Percentiles rank a stretch among this genome's conserved stretches.
Conservation (phyloP, 2,797 vertebrate genomes). For the Gephyroberyx darwinii region DNA sequence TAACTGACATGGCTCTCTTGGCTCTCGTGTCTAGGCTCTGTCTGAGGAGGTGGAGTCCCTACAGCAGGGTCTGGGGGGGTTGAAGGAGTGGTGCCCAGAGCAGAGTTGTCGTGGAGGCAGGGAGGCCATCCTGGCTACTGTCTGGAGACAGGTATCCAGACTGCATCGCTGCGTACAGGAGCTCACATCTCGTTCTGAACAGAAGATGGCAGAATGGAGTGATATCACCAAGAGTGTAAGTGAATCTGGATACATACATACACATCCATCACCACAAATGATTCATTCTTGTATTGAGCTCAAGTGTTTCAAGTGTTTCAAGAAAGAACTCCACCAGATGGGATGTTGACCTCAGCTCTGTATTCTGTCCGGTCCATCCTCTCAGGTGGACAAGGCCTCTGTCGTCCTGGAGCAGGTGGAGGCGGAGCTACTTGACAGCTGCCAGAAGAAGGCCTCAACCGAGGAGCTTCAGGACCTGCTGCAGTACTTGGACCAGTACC, state of each 20-base stretch:
- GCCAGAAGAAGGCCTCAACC: constrained; percentile 70
- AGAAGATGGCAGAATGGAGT: constrained; percentile 85
- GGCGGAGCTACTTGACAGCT: constrained; percentile 84
- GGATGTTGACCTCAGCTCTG: not conserved
- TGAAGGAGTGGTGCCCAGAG: constrained; percentile 78
- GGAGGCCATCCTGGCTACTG: constrained; percentile 47
- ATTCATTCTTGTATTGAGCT: no score
- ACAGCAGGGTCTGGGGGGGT: constrained; percentile 53
- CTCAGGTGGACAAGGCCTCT: constrained; percentile 88
- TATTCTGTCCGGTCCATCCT: not conserved
- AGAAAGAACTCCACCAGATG: no score
- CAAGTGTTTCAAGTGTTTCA: no score
- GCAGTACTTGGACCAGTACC: constrained; percentile 80
- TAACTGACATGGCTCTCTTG: not conserved
- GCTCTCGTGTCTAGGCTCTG: constrained; percentile 62
- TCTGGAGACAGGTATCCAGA: constrained; percentile 81
- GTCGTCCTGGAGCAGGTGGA: constrained; percentile 87
- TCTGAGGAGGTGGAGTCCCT: constrained; percentile 62
- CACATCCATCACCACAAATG: no score
- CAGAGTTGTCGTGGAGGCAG: constrained; percentile 71
- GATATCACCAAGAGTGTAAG: constrained; percentile 85
- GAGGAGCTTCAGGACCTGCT: constrained; percentile 86
- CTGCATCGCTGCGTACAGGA: constrained; percentile 74
- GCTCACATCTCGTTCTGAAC: constrained; percentile 79
- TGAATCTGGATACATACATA: constrained; percentile 33